phyloP scores from a whole-genome alignment of 35 echinoderm and acorn worm species.

The Strongylocentrotus purpuratus region DNA sequence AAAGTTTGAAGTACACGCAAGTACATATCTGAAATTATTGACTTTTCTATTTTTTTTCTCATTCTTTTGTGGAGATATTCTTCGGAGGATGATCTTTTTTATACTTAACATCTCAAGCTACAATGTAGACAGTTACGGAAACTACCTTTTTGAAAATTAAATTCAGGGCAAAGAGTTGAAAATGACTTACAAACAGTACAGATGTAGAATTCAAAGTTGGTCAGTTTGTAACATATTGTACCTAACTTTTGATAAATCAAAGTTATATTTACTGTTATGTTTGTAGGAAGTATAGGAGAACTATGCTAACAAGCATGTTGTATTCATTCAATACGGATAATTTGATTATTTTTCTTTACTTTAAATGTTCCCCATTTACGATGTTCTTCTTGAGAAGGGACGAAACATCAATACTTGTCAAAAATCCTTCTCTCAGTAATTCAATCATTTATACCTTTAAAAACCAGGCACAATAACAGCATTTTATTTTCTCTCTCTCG shows the following conservation, averaged over 20 bases:
- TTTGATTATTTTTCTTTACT: neutral
- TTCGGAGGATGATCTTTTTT: neutral
- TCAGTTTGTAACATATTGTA: no score
- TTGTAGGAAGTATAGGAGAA: neutral
- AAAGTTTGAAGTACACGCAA: neutral
- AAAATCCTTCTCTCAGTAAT: no score
- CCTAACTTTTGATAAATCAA: neutral
- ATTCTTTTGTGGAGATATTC: neutral
- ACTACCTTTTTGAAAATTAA: neutral
- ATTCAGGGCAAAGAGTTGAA: neutral
- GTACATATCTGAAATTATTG: conserved; percentile 48
- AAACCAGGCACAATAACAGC: no score
- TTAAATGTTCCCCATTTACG: neutral
- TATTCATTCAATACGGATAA: neutral
- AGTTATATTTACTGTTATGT: neutral
- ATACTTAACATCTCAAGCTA: neutral
- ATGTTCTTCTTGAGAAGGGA: no score
- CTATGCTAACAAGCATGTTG: neutral
- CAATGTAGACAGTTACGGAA: neutral
- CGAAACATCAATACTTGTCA: no score
- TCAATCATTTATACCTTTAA: no score
- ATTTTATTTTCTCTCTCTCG: no score
- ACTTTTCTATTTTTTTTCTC: neutral
- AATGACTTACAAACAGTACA: neutral
- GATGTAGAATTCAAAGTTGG: neutral